phyloP scores from a whole-genome alignment of 2,113 vertebrate genomes.

The Sterrhoptilus dennistouni region DNA sequence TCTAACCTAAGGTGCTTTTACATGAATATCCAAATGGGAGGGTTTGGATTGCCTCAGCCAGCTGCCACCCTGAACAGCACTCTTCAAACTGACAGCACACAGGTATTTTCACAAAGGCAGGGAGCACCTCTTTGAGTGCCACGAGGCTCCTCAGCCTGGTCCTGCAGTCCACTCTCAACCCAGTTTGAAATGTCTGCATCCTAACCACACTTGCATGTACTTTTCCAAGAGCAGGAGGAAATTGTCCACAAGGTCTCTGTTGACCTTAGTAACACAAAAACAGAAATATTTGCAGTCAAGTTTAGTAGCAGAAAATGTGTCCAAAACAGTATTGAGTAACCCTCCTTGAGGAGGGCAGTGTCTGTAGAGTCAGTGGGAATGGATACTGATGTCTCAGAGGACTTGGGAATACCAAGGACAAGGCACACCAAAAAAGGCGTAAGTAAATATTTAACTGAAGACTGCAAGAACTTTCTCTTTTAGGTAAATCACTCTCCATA shows the following conservation, averaged over 20 bases:
- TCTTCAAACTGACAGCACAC: not conserved
- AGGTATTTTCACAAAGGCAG: not conserved
- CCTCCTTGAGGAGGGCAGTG: slow-evolving; percentile 8
- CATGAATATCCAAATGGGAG: not conserved
- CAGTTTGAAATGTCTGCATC: not conserved
- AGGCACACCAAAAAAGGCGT: slow-evolving; percentile 49
- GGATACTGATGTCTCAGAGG: slow-evolving; percentile 32
- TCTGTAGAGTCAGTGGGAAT: slow-evolving; percentile 25
- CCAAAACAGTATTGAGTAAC: slow-evolving; percentile 32
- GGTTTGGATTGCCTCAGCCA: not conserved
- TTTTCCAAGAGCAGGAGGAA: slow-evolving; percentile 50
- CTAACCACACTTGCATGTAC: not conserved
- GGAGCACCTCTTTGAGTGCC: not conserved
- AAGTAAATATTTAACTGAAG: slow-evolving; percentile 54
- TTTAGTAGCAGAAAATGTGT: slow-evolving; percentile 19
- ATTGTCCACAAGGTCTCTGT: slow-evolving; percentile 5
- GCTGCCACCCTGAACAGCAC: not conserved
- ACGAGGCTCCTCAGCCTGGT: not conserved
- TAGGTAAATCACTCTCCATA: not conserved
- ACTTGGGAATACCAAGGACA: slow-evolving; percentile 18
- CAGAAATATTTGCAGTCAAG: slow-evolving; percentile 36
- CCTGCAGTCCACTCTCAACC: not conserved
- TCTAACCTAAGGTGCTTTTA: not conserved
- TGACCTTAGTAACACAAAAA: slow-evolving; percentile 63
- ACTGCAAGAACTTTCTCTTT: slow-evolving; percentile 10